Base-by-base conservation (phyloP, 1,140 invertebrate species). In the Steinernema feltiae region DNA sequence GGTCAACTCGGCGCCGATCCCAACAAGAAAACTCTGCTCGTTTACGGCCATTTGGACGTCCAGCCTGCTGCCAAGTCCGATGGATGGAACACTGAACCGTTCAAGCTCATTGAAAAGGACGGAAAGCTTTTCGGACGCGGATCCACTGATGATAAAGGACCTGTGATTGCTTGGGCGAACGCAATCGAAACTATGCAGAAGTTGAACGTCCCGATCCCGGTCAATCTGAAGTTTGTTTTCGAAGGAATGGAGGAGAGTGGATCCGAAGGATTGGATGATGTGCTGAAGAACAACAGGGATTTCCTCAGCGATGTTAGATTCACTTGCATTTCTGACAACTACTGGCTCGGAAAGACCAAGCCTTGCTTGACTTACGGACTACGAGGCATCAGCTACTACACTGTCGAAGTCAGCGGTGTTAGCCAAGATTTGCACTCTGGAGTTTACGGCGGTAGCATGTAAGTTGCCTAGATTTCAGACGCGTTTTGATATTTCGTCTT, bases 221-320 rank as follows among this genome's bases (percentile, higher is more conserved):
- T 98, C 0, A 98, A 98, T 88, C 83, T 98, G 0, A 98, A 97
- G 90, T 98, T 98, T 88, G 90, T 93, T 24, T 94, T 98, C 86
- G 96, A 99, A 90, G 95, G 94, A 69, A 99, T 99, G 96, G 97
- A 99, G 88, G 97, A 99, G 88, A 92, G 91, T 83, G 95, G 96
- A 7, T 97, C 94, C 77, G 92, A 94, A 87, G 96, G 96, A 30
- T 88, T 99, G 12, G 94, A 98, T 87, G 92, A 94, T 1, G 87
- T 97, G n/a, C 87, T 99, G 0, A 88, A 90, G 1, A 88, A 90
- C 77, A 94, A 94, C 87, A 89, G 91, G 73, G 88, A 87, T 71
- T 98, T 97, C 72, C 80, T 85, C 32, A 31, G 88, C 81, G 89
- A 91, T 85, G 91, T 96, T 0, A 95, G 98, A 87, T 97, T 91